Conservation (phyloP, 2,113 vertebrate species). For the Oncorhynchus keta region DNA sequence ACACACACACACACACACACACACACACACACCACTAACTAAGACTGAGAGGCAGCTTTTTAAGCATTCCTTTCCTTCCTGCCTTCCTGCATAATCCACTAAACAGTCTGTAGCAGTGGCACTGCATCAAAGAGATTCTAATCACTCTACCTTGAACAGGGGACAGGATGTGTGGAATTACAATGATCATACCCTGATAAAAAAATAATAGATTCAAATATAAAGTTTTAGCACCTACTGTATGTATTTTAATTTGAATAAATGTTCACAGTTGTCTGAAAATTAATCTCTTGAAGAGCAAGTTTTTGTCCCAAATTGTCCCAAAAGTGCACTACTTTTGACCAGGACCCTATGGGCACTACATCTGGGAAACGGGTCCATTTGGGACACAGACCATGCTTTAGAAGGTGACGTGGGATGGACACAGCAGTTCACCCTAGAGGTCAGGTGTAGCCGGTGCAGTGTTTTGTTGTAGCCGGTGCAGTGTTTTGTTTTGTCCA, state of each 20-base stretch:
- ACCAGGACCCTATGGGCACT: too few relatives aligned
- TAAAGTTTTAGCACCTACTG: too few relatives aligned
- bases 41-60: conserved; percentile 42
- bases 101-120: conserved; percentile 23
- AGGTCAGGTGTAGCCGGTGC: conserved; percentile 43
- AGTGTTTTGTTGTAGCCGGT: background rate
- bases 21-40: background rate
- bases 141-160: conserved; percentile 46
- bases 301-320: too few relatives aligned
- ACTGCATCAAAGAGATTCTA: conserved; percentile 58
- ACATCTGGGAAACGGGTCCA: too few relatives aligned
- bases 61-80: conserved; percentile 15
- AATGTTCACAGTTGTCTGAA: too few relatives aligned
- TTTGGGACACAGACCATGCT: too few relatives aligned
- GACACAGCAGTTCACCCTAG: conserved; percentile 67
- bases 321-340: too few relatives aligned
- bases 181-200: conserved; percentile 46
- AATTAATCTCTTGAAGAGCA: conserved; percentile 11
- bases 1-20: too few relatives aligned
- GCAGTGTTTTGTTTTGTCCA: background rate
- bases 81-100: conserved; percentile 44
- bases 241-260: too few relatives aligned
- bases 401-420: conserved; percentile 9
- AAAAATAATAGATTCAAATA: background rate
- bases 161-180: conserved; percentile 16